Evolutionary conservation across 2,888 invertebrate genomes (phyloP).

Genomic region (Drosophila pseudotakahashii): DNA sequence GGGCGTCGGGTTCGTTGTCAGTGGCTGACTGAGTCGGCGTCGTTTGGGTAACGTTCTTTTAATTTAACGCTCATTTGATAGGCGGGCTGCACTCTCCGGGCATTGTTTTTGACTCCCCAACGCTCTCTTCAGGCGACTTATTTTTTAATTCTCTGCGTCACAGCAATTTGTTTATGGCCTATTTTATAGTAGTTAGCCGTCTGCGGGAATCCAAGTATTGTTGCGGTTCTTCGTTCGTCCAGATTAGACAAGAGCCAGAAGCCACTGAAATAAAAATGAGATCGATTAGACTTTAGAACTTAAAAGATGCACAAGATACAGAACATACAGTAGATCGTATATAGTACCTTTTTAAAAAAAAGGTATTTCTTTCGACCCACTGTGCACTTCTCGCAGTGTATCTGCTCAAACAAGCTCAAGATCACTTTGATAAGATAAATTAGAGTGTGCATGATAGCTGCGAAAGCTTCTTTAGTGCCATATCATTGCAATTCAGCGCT

Average conservation of each 20-base stretch:
- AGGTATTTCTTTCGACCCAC: too few relatives aligned
- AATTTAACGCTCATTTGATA: conserved; percentile 72
- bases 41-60: conserved; percentile 71
- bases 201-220: conserved; percentile 19
- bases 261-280: conserved; percentile 16
- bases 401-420: conserved; percentile 56
- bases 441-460: conserved; percentile 48
- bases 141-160: conserved; percentile 37
- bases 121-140: conserved; percentile 6
- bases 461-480: conserved; percentile 48
- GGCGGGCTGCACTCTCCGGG: conserved; percentile 38
- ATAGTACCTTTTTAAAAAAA: too few relatives aligned
- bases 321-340: not conserved
- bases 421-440: conserved; percentile 76
- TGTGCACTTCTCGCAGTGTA: conserved; percentile 36
- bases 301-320: not conserved
- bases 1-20: conserved; percentile 72
- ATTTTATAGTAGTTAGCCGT: conserved; percentile 20
- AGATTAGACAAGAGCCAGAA: conserved; percentile 58
- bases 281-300: not conserved
- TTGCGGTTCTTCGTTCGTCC: conserved; percentile 2
- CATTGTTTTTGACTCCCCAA: conserved; percentile 16
- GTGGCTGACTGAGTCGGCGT: conserved; percentile 65
- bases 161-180: conserved; percentile 32
- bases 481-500: conserved; percentile 54